Evolutionary conservation across 2,888 invertebrate species (phyloP).

Genomic region (Saturnia japonica): DNA sequence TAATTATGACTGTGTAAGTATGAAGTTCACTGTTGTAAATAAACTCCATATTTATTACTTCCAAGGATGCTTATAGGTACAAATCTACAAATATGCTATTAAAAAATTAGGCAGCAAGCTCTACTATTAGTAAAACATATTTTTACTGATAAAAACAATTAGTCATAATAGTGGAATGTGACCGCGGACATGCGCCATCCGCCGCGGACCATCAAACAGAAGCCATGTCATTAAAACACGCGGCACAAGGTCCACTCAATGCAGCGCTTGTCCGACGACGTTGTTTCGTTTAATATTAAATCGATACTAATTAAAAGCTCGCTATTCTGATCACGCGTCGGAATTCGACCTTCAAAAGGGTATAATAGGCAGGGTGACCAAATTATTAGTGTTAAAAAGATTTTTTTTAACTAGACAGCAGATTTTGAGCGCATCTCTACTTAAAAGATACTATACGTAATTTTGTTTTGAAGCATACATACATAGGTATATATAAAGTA

Average conservation of each 20-base stretch:
- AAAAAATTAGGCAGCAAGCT: not conserved
- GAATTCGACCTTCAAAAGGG: constrained; percentile 55
- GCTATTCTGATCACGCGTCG: constrained; percentile 43
- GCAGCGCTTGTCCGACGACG: constrained; percentile 21
- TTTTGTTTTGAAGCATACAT: not conserved
- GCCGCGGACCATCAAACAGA: constrained; percentile 33
- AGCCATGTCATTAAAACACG: constrained; percentile 35
- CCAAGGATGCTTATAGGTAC: no score
- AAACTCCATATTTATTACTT: no score
- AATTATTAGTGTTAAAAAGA: not conserved
- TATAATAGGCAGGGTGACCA: constrained; percentile 25
- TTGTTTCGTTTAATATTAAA: constrained; percentile 39
- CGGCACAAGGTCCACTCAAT: constrained; percentile 27
- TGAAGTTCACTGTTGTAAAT: no score
- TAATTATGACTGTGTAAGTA: no score
- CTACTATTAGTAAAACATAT: not conserved
- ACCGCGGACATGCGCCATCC: constrained; percentile 12
- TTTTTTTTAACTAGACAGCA: not conserved
- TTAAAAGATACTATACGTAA: not conserved
- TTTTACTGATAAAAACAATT: not conserved
- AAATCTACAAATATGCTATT: not conserved
- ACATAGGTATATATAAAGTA: no score
- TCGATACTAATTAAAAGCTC: constrained; percentile 38
- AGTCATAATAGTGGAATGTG: constrained; percentile 8
- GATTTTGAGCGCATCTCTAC: not conserved